Percentiles rank a stretch among this genome's conserved stretches.
These are phyloP conservation scores for Platycheirus albimanus DNA, from an alignment of 2,888 invertebrate genomes.

Conservation along the genomic window DNA sequence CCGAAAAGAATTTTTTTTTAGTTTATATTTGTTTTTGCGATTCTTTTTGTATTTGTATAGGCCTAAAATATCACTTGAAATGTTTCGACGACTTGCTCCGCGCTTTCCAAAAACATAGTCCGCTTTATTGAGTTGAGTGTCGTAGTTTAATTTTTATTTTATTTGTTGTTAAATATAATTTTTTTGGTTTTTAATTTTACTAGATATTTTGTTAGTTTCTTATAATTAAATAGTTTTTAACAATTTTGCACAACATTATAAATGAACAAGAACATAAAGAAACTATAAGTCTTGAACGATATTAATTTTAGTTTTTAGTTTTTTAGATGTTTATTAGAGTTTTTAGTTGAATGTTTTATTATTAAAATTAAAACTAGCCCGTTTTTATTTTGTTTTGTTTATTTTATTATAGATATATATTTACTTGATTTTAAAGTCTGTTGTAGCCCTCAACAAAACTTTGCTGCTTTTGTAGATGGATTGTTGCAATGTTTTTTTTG, in stretches of 20 bases:
- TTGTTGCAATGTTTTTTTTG: conserved; percentile 51
- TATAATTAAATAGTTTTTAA: conserved; percentile 60
- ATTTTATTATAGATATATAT: not conserved
- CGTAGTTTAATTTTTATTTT: conserved; percentile 32
- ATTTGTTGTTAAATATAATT: conserved; percentile 36
- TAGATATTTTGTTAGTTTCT: conserved; percentile 45
- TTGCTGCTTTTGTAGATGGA: conserved; percentile 45
- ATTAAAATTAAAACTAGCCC: conserved; percentile 63
- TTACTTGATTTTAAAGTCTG: conserved; percentile 48
- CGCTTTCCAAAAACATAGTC: conserved; percentile 55
- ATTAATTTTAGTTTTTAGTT: conserved; percentile 32
- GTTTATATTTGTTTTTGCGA: conserved; percentile 30
- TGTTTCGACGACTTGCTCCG: conserved; percentile 51
- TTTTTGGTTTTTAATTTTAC: conserved; percentile 50
- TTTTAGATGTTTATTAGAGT: conserved; percentile 6
- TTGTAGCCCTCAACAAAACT: conserved; percentile 72
- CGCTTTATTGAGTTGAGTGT: conserved; percentile 34
- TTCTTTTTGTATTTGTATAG: conserved; percentile 42
- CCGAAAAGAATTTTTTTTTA: conserved; percentile 65
- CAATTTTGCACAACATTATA: conserved; percentile 59
- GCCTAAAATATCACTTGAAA: conserved; percentile 72
- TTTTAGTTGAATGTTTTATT: not conserved
- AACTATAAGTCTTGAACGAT: conserved; percentile 52
- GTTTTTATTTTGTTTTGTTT: conserved; percentile 31
- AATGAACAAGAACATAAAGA: conserved; percentile 43